A percentile compares a stretch with the other conserved stretches of the same genome.
These are phyloP conservation scores for Blennius ocellaris DNA, from an alignment of 2,113 vertebrate species.

Conservation along the genomic window DNA sequence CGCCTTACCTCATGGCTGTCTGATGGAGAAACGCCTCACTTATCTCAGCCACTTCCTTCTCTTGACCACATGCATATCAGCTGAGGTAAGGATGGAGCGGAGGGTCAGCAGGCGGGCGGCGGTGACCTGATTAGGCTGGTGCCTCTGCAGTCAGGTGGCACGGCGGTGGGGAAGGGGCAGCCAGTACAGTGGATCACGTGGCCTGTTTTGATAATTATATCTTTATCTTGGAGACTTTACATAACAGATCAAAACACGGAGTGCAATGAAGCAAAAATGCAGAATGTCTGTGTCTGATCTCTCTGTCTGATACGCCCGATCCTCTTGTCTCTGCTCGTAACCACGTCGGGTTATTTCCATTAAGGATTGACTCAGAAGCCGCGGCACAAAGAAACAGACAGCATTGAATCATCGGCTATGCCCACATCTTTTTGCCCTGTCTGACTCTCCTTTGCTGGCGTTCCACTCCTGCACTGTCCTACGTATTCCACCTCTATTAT, in stretches of 20 bases:
- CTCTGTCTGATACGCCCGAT: conserved; percentile 3
- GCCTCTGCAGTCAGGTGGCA: conserved; percentile 53
- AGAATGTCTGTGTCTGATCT: neutral
- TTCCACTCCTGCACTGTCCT: conserved; percentile 1
- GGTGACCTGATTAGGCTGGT: conserved; percentile 75
- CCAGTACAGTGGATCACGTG: conserved; percentile 46
- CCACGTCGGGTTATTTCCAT: conserved; percentile 9
- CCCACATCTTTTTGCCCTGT: neutral
- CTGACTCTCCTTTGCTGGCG: neutral
- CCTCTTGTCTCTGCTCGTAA: conserved; percentile 11
- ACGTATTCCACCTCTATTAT: neutral
- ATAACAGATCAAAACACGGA: neutral
- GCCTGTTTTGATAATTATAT: conserved; percentile 67
- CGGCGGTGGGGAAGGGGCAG: too few species aligned
- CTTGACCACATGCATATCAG: conserved; percentile 78
- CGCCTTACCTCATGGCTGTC: conserved; percentile 74
- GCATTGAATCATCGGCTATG: neutral
- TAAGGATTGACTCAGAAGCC: conserved; percentile 20
- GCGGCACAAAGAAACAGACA: conserved; percentile 7
- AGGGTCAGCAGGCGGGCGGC: conserved; percentile 26
- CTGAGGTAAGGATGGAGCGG: conserved; percentile 72
- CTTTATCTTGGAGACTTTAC: conserved; percentile 40
- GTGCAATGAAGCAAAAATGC: neutral
- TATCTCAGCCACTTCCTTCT: conserved; percentile 82
- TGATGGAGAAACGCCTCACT: conserved; percentile 66